Evolutionary conservation across 2,113 vertebrate genomes (phyloP).

Genomic region (Hylia prasina): DNA sequence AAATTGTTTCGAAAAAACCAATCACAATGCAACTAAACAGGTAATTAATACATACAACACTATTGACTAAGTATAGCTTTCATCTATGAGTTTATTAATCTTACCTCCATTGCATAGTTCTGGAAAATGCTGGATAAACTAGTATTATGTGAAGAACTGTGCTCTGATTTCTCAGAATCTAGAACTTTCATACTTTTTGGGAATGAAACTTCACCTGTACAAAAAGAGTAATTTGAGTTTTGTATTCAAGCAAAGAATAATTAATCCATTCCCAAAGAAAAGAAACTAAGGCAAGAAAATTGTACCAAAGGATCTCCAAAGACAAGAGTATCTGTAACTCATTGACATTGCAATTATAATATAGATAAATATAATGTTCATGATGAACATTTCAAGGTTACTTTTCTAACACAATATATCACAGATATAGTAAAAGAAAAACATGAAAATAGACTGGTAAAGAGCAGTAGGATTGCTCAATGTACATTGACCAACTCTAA

Average conservation of each 20-base stretch:
- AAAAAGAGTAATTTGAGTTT: neutral
- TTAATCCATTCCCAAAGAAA: neutral
- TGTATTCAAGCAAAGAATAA: neutral
- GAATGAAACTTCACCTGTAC: slow-evolving; percentile 70
- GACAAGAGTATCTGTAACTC: neutral
- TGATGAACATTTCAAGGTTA: neutral
- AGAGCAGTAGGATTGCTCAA: neutral
- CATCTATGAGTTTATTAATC: neutral
- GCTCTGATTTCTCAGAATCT: slow-evolving; percentile 87
- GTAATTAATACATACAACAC: neutral
- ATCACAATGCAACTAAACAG: neutral
- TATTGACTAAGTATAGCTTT: neutral
- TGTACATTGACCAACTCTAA: neutral
- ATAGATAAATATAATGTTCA: neutral
- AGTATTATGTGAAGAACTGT: slow-evolving; percentile 86
- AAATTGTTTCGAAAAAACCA: neutral
- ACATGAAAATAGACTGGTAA: neutral
- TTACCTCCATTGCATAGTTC: slow-evolving; percentile 94
- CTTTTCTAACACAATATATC: neutral
- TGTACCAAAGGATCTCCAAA: neutral
- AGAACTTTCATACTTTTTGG: slow-evolving; percentile 74
- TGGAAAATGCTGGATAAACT: slow-evolving; percentile 96
- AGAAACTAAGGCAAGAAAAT: neutral
- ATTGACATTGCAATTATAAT: neutral
- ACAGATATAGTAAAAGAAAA: neutral